Evolutionary conservation across 2,113 vertebrate species (phyloP).

Genomic region (Lepidothrix coronata): DNA sequence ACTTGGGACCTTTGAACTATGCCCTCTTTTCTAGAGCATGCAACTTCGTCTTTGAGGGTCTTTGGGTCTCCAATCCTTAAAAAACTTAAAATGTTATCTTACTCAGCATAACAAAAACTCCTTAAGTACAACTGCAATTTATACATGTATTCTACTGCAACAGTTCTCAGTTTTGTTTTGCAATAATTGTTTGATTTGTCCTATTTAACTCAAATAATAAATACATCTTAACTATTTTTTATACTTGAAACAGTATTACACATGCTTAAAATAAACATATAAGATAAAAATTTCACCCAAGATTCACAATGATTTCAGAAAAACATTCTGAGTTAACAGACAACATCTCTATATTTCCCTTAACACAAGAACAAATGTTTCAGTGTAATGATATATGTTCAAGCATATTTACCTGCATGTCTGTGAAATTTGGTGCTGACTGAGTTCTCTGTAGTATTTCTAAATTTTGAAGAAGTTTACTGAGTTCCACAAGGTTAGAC

Average conservation of each 20-base stretch:
- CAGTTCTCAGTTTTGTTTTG: not conserved
- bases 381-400: not conserved
- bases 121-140: not conserved
- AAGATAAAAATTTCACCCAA: not conserved
- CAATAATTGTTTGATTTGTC: not conserved
- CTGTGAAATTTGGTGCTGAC: constrained; percentile 96
- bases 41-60: not conserved
- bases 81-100: not conserved
- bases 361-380: not conserved
- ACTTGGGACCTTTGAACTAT: not conserved
- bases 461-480: constrained; percentile 93
- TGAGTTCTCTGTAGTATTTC: constrained; percentile 98
- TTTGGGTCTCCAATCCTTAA: not conserved
- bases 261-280: not conserved
- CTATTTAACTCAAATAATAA: not conserved
- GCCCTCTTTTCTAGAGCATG: not conserved
- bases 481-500: constrained; percentile 93
- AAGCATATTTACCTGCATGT: constrained; percentile 83
- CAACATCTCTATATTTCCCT: not conserved
- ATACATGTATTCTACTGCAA: not conserved
- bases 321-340: not conserved
- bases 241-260: not conserved
- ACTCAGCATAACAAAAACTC: not conserved
- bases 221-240: not conserved
- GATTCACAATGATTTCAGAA: not conserved